Conservation (phyloP, 2,113 vertebrate genomes). For the Vulpes lagopus region DNA sequence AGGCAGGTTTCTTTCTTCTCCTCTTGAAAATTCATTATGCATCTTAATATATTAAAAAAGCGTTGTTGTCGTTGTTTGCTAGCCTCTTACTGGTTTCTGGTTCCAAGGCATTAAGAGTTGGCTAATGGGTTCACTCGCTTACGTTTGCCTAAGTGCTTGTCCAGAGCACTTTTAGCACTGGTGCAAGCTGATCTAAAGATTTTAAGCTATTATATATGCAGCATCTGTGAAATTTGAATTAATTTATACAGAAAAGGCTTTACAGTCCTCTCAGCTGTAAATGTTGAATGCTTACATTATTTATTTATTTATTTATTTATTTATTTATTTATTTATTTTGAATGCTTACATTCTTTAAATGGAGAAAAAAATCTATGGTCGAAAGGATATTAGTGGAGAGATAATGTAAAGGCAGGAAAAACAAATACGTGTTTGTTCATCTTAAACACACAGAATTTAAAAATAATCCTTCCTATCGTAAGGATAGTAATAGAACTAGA, state of each 20-base stretch:
- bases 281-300: conserved; percentile 69
- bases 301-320: neutral
- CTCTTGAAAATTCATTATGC: conserved; percentile 44
- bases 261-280: conserved; percentile 61
- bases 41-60: neutral
- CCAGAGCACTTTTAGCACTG: conserved; percentile 64
- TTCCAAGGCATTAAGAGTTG: conserved; percentile 42
- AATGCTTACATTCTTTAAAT: conserved; percentile 69
- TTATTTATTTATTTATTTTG: neutral
- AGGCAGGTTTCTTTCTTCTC: neutral
- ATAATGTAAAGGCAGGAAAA: conserved; percentile 5
- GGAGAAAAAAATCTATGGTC: neutral
- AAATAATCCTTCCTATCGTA: neutral
- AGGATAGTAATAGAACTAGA: neutral
- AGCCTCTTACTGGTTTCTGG: conserved; percentile 21
- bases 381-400: neutral
- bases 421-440: neutral
- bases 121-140: neutral
- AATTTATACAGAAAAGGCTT: conserved; percentile 71
- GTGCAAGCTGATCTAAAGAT: conserved; percentile 48
- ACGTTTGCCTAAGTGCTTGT: conserved; percentile 41
- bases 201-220: conserved; percentile 50
- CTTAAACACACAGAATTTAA: conserved; percentile 33
- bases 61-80: neutral
- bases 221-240: conserved; percentile 51